Evolutionary conservation across 2,888 invertebrate species (phyloP), one percentile per base, ranked within the genome.

Genomic region (Drosophila austrosaltans): DNA sequence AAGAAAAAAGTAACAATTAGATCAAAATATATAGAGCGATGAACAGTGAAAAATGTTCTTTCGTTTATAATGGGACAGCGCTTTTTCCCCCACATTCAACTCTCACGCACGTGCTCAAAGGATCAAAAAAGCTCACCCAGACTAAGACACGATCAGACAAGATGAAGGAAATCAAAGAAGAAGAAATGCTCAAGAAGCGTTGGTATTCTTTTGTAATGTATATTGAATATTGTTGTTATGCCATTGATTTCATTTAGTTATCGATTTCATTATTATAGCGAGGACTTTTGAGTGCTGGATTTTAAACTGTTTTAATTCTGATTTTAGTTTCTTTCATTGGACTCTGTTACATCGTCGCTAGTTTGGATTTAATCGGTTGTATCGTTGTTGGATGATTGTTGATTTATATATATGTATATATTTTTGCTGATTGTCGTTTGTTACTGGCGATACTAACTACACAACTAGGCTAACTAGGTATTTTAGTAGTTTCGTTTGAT

Each of bases 391-490:
- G 16, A 56, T 66, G 71, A 48, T 60, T 60, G 44, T 71, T 72
- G 74, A 74, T 74, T 20, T 53, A 72, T 54, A 16, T 16, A 16
- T 16, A 16, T 16, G 16, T 16, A 16, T 16, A 16, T 16, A 16
- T 16, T 16, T 16, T 57, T 66, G 57, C 39, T 58, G 28, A 28
- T 72, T 74, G 22, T 39, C 39, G 22, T 68, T 67, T 67, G 30
- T 10, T 25, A 16, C 16, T 48, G 48, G 48, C 48, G 48, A 48
- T 48, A 48, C 75, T 72, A 72, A 72, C 72, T 72, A 72, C 72
- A 74, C 72, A 74, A 67, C 72, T 72, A 72, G 16, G 36, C 75
- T 62, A 68, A 48, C 74, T 72, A 67, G 66, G 57, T 16, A 16
- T 71, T 74, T 28, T 40, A 62, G 44, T 65, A 81, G 59, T 69